Conservation (phyloP, 2,888 invertebrate genomes). For the Allygus modestus region DNA sequence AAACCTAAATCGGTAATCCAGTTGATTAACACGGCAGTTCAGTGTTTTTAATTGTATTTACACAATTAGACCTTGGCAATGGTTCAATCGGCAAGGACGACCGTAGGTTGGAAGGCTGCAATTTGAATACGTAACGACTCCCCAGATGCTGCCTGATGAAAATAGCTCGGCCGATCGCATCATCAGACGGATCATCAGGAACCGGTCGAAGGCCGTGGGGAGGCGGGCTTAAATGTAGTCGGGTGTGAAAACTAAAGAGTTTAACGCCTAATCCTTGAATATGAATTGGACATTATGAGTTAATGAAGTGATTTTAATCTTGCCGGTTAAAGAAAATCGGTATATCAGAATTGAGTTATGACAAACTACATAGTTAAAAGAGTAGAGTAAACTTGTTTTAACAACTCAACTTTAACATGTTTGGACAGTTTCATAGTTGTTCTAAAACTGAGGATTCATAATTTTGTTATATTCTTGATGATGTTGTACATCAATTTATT, state of each 20-base stretch:
- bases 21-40: not conserved
- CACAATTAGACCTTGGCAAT: constrained; percentile 26
- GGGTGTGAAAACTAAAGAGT: not conserved
- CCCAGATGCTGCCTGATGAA: not conserved
- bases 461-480: no score
- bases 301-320: not conserved
- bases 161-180: not conserved
- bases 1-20: not conserved
- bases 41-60: constrained; percentile 35
- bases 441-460: no score
- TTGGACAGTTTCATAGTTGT: no score
- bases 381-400: no score
- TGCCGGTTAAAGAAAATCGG: no score
- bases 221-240: not conserved
- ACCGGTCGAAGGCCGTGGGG: not conserved
- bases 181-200: not conserved
- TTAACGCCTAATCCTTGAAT: constrained; percentile 10
- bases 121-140: constrained; percentile 15
- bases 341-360: no score
- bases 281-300: not conserved
- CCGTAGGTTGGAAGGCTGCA: constrained; percentile 34
- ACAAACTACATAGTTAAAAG: no score
- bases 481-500: no score
- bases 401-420: no score
- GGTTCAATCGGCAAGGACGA: constrained; percentile 30